Percentiles rank a stretch among this genome's conserved stretches.
These are phyloP conservation scores for Anarsia innoxiella DNA, from an alignment of 2,888 invertebrate species.

Conservation along the genomic window DNA sequence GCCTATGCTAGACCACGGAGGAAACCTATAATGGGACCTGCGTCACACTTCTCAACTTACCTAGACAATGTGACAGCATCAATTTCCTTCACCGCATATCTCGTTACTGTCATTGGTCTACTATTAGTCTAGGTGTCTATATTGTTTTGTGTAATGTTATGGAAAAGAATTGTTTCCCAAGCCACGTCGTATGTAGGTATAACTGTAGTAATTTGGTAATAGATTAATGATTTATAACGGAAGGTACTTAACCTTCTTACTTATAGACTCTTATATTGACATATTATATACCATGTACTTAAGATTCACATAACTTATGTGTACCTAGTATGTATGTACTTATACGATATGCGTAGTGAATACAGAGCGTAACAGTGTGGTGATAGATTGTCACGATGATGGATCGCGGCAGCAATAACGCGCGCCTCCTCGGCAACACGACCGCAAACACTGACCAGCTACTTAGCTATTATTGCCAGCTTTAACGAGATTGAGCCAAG, in stretches of 20 bases:
- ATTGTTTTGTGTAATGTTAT: no score
- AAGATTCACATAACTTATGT: neutral
- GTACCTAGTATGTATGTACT: neutral
- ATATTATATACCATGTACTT: no score
- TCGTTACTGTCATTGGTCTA: neutral
- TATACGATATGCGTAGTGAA: neutral
- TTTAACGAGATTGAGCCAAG: conserved; percentile 16
- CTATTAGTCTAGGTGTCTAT: no score
- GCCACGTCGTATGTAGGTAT: no score
- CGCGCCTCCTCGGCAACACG: conserved; percentile 22
- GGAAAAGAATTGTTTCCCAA: no score
- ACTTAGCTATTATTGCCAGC: conserved; percentile 28
- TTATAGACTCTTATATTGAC: no score
- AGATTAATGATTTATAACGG: no score
- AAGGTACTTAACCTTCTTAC: no score
- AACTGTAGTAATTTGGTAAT: no score
- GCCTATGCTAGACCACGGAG: conserved; percentile 6
- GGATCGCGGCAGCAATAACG: conserved; percentile 41
- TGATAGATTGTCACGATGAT: conserved; percentile 58
- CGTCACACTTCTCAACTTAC: conserved; percentile 8
- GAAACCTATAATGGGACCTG: conserved; percentile 4
- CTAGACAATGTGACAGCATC: conserved; percentile 6
- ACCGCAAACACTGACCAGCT: conserved; percentile 42
- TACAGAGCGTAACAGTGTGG: conserved; percentile 22
- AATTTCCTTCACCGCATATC: conserved; percentile 6